These are phyloP conservation scores for Lepus oiostolus DNA, from an alignment of 2,797 vertebrate species.

Conservation along the genomic window DNA sequence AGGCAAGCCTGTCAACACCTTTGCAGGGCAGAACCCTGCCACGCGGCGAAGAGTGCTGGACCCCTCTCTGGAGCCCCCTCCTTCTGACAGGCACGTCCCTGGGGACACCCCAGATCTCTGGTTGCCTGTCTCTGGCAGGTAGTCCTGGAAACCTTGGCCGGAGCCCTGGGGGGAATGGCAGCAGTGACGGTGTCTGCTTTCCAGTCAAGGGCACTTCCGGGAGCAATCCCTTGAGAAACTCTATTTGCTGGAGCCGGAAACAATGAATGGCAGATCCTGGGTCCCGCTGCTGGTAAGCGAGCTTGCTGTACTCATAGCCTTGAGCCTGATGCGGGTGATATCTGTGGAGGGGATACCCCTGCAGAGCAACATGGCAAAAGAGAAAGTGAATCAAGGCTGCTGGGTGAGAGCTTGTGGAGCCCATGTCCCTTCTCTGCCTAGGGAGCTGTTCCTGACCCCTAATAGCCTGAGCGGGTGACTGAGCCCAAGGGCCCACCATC, in stretches of 20 bases:
- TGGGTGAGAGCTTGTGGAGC: constrained; percentile 49
- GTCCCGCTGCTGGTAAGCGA: background rate
- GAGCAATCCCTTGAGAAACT: constrained; percentile 89
- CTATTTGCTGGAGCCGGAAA: constrained; percentile 89
- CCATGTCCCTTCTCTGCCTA: constrained; percentile 84
- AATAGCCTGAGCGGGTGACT: constrained; percentile 78
- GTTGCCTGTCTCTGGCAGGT: constrained; percentile 71
- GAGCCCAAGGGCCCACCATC: background rate
- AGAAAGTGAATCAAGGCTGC: constrained; percentile 62
- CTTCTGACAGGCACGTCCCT: background rate
- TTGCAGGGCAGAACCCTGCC: background rate
- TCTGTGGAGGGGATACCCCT: constrained; percentile 7
- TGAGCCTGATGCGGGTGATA: constrained; percentile 84
- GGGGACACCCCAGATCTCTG: fast-evolving
- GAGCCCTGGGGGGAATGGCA: fast-evolving
- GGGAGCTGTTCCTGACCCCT: constrained; percentile 90
- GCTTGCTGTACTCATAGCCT: constrained; percentile 56
- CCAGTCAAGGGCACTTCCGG: constrained; percentile 86
- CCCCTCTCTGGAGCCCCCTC: background rate
- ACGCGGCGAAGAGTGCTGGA: background rate
- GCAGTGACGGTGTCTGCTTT: constrained; percentile 34
- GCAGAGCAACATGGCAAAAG: constrained; percentile 57
- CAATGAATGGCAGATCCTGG: background rate
- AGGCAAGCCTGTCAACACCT: constrained; percentile 66
- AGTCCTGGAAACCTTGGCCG: background rate